Evolutionary conservation across 2,797 vertebrate species (phyloP).

Genomic region (Chromis chromis): DNA sequence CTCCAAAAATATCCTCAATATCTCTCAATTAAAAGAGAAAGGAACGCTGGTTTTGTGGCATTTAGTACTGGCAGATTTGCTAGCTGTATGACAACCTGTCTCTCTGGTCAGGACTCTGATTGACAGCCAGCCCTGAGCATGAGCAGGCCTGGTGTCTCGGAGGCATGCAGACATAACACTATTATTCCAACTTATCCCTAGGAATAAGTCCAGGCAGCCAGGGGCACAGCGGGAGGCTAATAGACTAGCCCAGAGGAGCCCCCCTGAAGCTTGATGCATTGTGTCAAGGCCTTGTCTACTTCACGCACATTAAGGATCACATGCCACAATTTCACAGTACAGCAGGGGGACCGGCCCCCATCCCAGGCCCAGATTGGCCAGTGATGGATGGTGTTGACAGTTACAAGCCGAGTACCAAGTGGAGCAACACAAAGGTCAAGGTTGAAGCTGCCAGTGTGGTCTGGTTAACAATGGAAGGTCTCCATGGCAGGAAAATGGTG

Average conservation of each 20-base stretch:
- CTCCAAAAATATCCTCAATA: slow-evolving; percentile 44
- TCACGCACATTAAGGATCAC: slow-evolving; percentile 88
- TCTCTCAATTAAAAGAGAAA: slow-evolving; percentile 6
- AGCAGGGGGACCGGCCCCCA: slow-evolving; percentile 74
- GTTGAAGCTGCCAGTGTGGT: slow-evolving; percentile 80
- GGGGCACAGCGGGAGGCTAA: slow-evolving; percentile 82
- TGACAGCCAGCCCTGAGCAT: slow-evolving; percentile 55
- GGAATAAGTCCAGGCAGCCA: slow-evolving; percentile 78
- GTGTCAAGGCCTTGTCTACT: slow-evolving; percentile 87
- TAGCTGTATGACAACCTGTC: slow-evolving; percentile 7
- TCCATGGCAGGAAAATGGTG: slow-evolving; percentile 70
- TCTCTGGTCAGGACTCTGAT: slow-evolving; percentile 56
- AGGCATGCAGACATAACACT: slow-evolving; percentile 69
- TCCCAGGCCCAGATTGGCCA: slow-evolving; percentile 68
- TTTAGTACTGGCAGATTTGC: slow-evolving; percentile 16
- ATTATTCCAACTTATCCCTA: slow-evolving; percentile 78
- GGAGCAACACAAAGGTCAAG: slow-evolving; percentile 83
- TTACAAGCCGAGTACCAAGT: slow-evolving; percentile 82
- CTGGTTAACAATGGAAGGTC: slow-evolving; percentile 76
- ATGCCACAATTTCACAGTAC: slow-evolving; percentile 88
- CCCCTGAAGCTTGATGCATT: slow-evolving; percentile 80
- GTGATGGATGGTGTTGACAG: slow-evolving; percentile 83
- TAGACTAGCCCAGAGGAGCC: slow-evolving; percentile 78
- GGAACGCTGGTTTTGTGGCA: slow-evolving; percentile 15
- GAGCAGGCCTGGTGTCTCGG: slow-evolving; percentile 59